Conservation (phyloP, 2,797 vertebrate genomes). For the Melanotaenia nigrans region DNA sequence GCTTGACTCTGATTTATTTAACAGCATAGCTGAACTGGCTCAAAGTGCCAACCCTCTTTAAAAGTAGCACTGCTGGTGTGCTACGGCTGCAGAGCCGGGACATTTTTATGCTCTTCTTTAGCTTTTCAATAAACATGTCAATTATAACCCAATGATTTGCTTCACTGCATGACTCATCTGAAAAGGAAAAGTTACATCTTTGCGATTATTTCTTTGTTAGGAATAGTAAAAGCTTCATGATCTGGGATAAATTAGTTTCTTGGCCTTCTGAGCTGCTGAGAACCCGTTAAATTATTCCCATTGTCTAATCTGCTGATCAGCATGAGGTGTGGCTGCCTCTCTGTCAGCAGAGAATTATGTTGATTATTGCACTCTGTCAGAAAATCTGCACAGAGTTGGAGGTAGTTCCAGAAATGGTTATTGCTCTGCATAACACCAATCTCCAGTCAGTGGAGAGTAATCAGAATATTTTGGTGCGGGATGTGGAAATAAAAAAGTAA, state of each 20-base stretch:
- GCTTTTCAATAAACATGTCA: constrained; percentile 45
- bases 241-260: constrained; percentile 64
- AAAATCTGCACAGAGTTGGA: constrained; percentile 35
- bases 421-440: constrained; percentile 38
- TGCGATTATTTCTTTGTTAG: constrained; percentile 42
- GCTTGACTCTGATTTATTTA: constrained; percentile 51
- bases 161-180: constrained; percentile 29
- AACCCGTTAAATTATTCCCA: constrained; percentile 63
- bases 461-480: constrained; percentile 35
- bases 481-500: constrained; percentile 32
- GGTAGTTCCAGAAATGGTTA: constrained; percentile 27
- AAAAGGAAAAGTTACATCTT: constrained; percentile 46
- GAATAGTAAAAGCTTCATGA: constrained; percentile 27
- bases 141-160: constrained; percentile 53
- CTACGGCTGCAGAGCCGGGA: constrained; percentile 24
- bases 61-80: constrained; percentile 19
- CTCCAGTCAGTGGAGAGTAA: constrained; percentile 35
- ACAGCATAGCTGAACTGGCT: constrained; percentile 39
- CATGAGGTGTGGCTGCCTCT: constrained; percentile 66
- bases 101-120: constrained; percentile 28
- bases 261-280: constrained; percentile 43
- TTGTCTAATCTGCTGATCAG: constrained; percentile 72
- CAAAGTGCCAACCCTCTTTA: constrained; percentile 23
- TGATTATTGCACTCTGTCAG: constrained; percentile 70
- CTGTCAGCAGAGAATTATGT: constrained; percentile 71